Base-by-base conservation (phyloP, 92 coral and sea anemone genomes). In the Metridium senile region DNA sequence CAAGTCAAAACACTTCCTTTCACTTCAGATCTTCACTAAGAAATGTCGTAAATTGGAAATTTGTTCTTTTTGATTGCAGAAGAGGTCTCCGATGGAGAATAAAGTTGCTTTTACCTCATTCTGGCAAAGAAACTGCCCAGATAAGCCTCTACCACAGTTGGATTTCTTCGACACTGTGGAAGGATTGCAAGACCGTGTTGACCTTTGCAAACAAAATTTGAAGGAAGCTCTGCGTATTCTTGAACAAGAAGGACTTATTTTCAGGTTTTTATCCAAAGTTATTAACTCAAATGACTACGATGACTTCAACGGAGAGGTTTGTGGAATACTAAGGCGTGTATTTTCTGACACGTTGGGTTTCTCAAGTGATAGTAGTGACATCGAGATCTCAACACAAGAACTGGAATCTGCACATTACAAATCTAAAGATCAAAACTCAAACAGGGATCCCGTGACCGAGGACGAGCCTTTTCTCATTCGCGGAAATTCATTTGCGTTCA, bases 181-280 rank as follows among this genome's bases (percentile, higher is more conserved):
- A 29, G 75, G 76, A 52, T 23, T 85, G 59, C 79, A 66, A 34
- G 85, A 82, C 43, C 84, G 93, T 20, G 54, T 82, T 51, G 75
- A 76, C 35, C 77, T 51, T 43, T 88, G 93, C 80, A 82, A 73
- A 52, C 73, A 83, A 51, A 89, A 79, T 28, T 74, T 92, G 70
- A 72, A 82, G 28, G 70, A 72, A 26, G 90, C 97, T 32, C 30
- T 92, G 47, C 26, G 35, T 43, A 77, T 62, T 76, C 18, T 92
- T 51, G 78, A 84, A 79, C 79, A 83, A 32, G 97, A 92, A 78
- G 97, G 93, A 62, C 87, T 91, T 35, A 61, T 91, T 20, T 57
- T 91, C 4, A 91, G 90, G 69, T 91, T 89, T 93, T 70, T 91
- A 52, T 85, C 84, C 66, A 90, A 70, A 67, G 78, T 87, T 29